Conservation (phyloP, 2,113 vertebrate species). For the Ochotona curzoniae region DNA sequence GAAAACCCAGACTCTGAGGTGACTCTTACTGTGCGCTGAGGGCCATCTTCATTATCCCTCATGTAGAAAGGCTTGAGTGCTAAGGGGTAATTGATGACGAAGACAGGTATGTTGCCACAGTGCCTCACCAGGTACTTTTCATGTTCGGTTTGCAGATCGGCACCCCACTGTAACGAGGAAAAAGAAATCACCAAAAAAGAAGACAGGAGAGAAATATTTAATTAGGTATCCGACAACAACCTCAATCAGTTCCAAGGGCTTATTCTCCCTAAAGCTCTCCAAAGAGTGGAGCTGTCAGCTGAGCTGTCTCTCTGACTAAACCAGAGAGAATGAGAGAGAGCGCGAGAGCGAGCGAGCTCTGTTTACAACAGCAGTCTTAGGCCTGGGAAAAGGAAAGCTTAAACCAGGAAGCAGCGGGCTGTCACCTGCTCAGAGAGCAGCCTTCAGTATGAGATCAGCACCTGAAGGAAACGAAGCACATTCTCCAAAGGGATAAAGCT, state of each 20-base stretch:
- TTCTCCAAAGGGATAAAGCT: slow-evolving; percentile 26
- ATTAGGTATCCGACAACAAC: background rate
- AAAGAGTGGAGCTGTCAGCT: slow-evolving; percentile 9
- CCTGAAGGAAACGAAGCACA: slow-evolving; percentile 30
- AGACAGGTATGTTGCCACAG: slow-evolving; percentile 93
- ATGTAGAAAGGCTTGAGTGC: slow-evolving; percentile 97
- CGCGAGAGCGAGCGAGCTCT: background rate
- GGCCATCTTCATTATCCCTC: slow-evolving; percentile 93
- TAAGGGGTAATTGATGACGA: slow-evolving; percentile 94
- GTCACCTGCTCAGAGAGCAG: background rate
- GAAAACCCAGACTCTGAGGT: background rate
- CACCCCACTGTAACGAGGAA: slow-evolving; percentile 92
- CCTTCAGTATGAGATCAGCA: background rate
- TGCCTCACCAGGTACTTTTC: slow-evolving; percentile 96
- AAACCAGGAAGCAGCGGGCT: background rate
- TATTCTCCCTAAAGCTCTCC: background rate
- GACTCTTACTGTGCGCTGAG: slow-evolving; percentile 90
- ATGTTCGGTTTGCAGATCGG: slow-evolving; percentile 95
- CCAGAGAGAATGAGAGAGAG: background rate
- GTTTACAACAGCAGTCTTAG: slow-evolving; percentile 25
- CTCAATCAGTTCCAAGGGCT: background rate
- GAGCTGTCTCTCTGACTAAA: slow-evolving; percentile 55
- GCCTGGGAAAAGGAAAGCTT: slow-evolving; percentile 51
- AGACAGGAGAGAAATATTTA: background rate
- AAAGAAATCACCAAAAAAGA: slow-evolving; percentile 38